Evolutionary conservation across 2,888 invertebrate genomes (phyloP), one percentile per base, ranked within the genome.

Genomic region (Spatulosminthurus flaviceps): DNA sequence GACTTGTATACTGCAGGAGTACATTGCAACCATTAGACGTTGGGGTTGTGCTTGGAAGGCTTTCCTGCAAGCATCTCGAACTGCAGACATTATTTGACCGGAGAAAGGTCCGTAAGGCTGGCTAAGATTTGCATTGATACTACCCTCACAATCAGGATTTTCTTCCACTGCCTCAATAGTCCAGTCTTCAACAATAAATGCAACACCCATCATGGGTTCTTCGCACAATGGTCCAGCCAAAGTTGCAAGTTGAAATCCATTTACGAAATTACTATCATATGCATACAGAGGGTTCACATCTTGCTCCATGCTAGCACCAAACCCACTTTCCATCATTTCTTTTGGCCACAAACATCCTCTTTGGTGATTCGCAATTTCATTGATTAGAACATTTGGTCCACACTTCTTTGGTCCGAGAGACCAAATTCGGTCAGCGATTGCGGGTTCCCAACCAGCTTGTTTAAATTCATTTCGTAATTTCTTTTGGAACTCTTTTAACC

Each of bases 121-220:
- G 78, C 87, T 88, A 60, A 60, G 28, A 26, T 42, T 73, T 0
- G 73, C 77, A 24, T 34, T 80, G n/a, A 80, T 76, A 0, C 51
- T 64, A 9, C 67, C 74, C 21, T 79, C 82, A 13, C n/a, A n/a
- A n/a, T 79, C 81, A 1, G 24, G 22, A 28, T 61, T 41, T 64
- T 64, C 64, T 24, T 22, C 24, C 9, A 67, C 21, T 79, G 28
- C 76, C 24, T 83, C 89, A 60, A 93, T 87, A 0, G 89, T 90
- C 94, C 96, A 98, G 84, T 94, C 93, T 86, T 95, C 94, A 0
- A 98, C 91, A 77, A 94, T 90, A 88, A 98, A 97, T 22, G 93
- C 95, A 0, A 98, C 96, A 0, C 98, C 98, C 89, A 93, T 94
- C 93, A 99, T 93, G 0, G 97, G 97, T 87, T 99, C 99, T 86